A percentile compares a stretch with the other conserved stretches of the same genome.
phyloP scores from a whole-genome alignment of 2,797 vertebrate species.

The Geotrypetes seraphini region DNA sequence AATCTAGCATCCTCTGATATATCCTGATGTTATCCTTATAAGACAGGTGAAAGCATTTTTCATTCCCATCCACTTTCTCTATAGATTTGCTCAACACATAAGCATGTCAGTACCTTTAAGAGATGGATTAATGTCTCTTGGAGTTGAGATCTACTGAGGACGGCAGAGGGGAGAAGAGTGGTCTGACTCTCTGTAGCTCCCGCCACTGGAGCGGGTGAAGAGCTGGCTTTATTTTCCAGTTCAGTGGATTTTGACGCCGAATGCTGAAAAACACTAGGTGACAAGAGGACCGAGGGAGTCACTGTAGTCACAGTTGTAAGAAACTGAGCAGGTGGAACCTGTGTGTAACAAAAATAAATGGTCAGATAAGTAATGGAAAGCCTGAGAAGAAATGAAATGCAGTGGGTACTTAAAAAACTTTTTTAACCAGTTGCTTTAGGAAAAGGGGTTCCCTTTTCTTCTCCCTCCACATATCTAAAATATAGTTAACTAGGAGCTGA shows the following conservation, averaged over 20 bases:
- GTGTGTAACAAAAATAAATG: constrained; percentile 3
- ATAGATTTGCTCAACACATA: too few relatives aligned
- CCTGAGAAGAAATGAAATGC: too few relatives aligned
- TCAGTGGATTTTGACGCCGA: constrained; percentile 55
- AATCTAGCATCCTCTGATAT: too few relatives aligned
- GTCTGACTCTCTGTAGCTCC: constrained; percentile 48
- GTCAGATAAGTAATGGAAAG: too few relatives aligned
- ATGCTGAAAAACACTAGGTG: constrained; percentile 88
- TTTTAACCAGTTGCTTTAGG: too few relatives aligned
- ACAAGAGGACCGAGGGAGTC: constrained; percentile 70
- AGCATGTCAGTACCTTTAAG: constrained; percentile 78
- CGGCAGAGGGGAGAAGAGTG: constrained; percentile 33
- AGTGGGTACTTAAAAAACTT: too few relatives aligned
- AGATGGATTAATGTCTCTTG: constrained; percentile 86
- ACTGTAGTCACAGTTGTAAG: constrained; percentile 51
- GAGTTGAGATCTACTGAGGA: constrained; percentile 78
- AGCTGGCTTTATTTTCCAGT: constrained; percentile 42
- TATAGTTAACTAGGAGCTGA: too few relatives aligned
- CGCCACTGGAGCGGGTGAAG: constrained; percentile 53
- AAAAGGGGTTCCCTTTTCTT: too few relatives aligned
- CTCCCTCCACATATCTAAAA: too few relatives aligned
- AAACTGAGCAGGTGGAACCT: constrained; percentile 60
- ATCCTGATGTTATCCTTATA: too few relatives aligned
- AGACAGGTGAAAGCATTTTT: too few relatives aligned
- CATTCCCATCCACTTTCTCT: too few relatives aligned